Percentiles rank a stretch among this genome's conserved stretches.
Conservation (phyloP, 2,113 vertebrate genomes). For the Oncorhynchus keta region DNA sequence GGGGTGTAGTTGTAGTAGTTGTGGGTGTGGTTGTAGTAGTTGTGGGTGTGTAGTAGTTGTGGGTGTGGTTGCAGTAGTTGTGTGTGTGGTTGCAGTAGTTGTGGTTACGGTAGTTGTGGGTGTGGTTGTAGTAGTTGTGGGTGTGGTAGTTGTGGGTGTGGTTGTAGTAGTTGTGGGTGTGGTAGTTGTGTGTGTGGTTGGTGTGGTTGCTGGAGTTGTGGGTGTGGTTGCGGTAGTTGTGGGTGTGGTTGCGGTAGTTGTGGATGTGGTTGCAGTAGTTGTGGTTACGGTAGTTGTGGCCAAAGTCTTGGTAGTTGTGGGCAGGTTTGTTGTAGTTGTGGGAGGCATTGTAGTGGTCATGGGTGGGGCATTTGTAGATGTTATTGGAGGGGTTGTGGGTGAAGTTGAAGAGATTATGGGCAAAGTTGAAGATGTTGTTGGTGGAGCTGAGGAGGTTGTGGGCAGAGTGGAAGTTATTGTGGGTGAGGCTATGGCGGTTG, state of each 20-base stretch:
- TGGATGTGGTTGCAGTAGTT: background rate
- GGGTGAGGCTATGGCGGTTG: background rate
- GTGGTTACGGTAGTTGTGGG: background rate
- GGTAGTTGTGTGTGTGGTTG: conserved; percentile 1
- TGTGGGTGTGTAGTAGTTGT: too few species aligned
- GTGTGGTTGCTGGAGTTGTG: background rate
- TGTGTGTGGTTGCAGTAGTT: background rate
- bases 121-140: too few species aligned
- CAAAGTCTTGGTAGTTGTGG: background rate
- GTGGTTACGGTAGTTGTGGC: background rate
- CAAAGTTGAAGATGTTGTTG: background rate
- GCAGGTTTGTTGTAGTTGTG: background rate
- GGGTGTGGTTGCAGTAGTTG: background rate
- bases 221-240: too few species aligned
- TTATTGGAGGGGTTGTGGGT: background rate
- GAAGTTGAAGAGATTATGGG: background rate
- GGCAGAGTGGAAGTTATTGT: background rate
- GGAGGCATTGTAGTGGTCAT: background rate
- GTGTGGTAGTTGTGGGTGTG: background rate
- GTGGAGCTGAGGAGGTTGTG: background rate
- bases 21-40: too few species aligned
- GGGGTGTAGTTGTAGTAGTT: too few species aligned
- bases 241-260: background rate
- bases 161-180: too few species aligned
- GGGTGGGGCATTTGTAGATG: background rate